phyloP scores from a whole-genome alignment of 2,113 vertebrate genomes.

The Cyanoderma ruficeps region DNA sequence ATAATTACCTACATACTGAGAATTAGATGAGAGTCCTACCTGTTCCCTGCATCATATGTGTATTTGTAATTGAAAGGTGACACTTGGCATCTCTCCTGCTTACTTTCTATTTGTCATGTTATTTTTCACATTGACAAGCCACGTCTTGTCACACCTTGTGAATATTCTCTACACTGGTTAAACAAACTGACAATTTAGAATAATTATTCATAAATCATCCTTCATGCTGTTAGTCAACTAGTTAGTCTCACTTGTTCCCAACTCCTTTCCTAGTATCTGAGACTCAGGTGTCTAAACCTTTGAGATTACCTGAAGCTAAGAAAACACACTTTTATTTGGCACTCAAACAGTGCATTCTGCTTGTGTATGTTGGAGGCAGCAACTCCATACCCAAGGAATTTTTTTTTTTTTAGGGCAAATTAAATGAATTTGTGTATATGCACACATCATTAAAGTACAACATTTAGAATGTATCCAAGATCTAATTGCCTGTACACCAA shows the following conservation, averaged over 20 bases:
- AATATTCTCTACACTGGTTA: neutral
- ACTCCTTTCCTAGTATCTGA: neutral
- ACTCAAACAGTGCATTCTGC: neutral
- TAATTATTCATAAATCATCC: constrained; percentile 1
- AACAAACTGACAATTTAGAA: neutral
- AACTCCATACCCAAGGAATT: neutral
- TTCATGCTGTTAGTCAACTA: neutral
- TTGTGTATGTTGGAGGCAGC: neutral
- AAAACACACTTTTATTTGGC: neutral
- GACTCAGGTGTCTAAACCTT: neutral
- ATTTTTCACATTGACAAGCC: constrained; percentile 33
- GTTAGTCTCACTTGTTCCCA: neutral
- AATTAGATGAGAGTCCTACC: neutral
- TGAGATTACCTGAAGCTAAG: neutral
- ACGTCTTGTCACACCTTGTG: neutral
- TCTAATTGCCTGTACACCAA: constrained; percentile 12
- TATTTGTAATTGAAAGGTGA: neutral
- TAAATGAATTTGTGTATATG: neutral
- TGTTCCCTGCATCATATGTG: neutral
- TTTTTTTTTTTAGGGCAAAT: neutral
- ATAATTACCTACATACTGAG: neutral
- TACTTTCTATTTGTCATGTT: neutral
- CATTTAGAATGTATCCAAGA: constrained; percentile 16
- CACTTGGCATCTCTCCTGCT: neutral
- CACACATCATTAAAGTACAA: constrained; percentile 20